These are phyloP conservation scores for Emydoidea blandingii DNA, from an alignment of 2,797 vertebrate genomes.

Conservation along the genomic window DNA sequence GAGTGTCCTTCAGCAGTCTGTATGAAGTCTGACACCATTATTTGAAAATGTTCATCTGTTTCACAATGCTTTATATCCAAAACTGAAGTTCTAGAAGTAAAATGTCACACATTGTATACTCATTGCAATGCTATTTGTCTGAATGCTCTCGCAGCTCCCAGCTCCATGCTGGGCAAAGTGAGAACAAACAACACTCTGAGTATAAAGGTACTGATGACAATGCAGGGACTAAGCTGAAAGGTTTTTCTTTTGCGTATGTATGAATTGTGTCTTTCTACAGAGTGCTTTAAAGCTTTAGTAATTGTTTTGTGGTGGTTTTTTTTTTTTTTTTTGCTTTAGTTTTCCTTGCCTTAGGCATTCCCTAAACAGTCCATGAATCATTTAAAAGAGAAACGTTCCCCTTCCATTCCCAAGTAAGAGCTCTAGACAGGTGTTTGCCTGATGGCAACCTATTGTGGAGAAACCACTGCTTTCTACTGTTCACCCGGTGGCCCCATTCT, in stretches of 20 bases:
- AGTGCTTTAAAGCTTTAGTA: conserved; percentile 3
- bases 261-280: neutral
- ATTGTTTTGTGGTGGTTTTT: neutral
- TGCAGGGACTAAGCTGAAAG: neutral
- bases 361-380: neutral
- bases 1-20: too few species aligned
- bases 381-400: neutral
- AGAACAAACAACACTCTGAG: neutral
- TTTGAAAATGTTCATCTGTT: too few species aligned
- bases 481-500: neutral
- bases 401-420: neutral
- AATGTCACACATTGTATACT: neutral
- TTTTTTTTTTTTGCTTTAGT: neutral
- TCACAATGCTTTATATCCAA: too few species aligned
- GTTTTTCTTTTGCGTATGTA: neutral
- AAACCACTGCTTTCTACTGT: neutral
- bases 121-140: neutral
- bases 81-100: neutral
- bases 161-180: neutral
- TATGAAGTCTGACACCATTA: too few species aligned
- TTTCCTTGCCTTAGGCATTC: neutral
- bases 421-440: neutral
- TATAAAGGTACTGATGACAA: neutral
- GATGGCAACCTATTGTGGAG: neutral
- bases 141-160: neutral